Evolutionary conservation across 2,113 vertebrate genomes (phyloP), one percentile per base, ranked within the genome.

Genomic region (Peromyscus polionotus): DNA sequence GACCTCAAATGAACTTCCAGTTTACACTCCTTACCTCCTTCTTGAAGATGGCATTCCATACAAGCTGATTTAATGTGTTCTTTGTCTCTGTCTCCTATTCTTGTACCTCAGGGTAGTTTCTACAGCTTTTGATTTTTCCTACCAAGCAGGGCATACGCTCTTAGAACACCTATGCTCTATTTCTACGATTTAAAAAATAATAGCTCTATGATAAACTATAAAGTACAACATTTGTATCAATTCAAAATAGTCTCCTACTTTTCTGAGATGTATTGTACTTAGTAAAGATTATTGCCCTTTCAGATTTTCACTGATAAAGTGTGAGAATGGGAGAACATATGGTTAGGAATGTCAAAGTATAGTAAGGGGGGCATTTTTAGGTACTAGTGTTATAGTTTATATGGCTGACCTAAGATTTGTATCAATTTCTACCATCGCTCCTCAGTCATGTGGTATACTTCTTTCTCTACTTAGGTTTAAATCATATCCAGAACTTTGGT

Each of bases 251-350:
- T 31, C 9, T 8, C 2, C 51, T 88, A 61, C 2, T 76, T 24
- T 95, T 94, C 7, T 87, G 19, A 94, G 57, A 26, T 77, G 45
- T 31, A 81, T 95, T 94, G 24, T 12, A n/a, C 39, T 92, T 87
- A 68, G 80, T 59, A 10, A 76, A 91, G 8, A 6, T 81, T 85
- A 48, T 36, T 90, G 11, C 1, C 9, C 57, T 95, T 84, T 57
- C 5, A 68, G 12, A 0, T 31, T 92, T 96, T 94, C 26, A 24
- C 20, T 67, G 39, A 48, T 77, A 61, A 88, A 16, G 14, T 67
- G 19, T 65, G 17, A 87, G 90, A 70, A 76, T 72, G 31, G 13
- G 76, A 73, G 28, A 81, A 51, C 54, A 76, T 20, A 68, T 42
- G 2, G 6, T 51, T 77, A 81, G 1, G 28, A 88, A 81, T 22